Evolutionary conservation across 2,113 vertebrate species (phyloP), one percentile per base, ranked within the genome.

Genomic region (Salvator merianae): DNA sequence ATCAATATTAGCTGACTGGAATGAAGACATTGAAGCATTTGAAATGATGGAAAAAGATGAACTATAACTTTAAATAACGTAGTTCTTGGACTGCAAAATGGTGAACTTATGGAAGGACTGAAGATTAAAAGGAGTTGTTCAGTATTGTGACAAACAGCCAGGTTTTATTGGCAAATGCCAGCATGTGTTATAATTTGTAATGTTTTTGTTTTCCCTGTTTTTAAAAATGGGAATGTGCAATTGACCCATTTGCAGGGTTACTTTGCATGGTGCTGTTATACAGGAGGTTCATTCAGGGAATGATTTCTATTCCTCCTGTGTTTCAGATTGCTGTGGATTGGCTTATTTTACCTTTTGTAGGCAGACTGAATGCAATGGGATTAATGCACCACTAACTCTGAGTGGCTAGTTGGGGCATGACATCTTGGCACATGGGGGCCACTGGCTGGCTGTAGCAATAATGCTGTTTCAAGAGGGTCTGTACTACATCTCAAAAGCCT

Each of bases 1-100:
- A 87, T 97, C 97, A 43, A 96, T 99, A 92, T 94, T 99, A 92
- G 97, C 98, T 89, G 98, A 99, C 94, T 99, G 99, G 99, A 97
- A 95, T 93, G 99, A 99, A 96, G 99, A 99, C 93, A 96, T 99
- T 95, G 98, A 99, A 96, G 98, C 98, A 1, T 99, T 99, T 95
- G 96, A 98, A 96, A 97, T 98, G 97, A 99, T 99, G 98, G 98
- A 99, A 90, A 98, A 98, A 86, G 99, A 99, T 85, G 99, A 99
- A 92, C 98, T 99, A 96, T 99, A 98, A 99, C 96, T 95, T 94
- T 75, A 88, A 91, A 79, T 92, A 91, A 90, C 77, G 87, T 91
- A 88, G 90, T 91, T 93, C 93, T 91, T 93, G 93, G 90, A 92
- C 89, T 93, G 92, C 72, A 82, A 69, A 86, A 69, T 82, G 79